Evolutionary conservation across 2,113 vertebrate genomes (phyloP).

Genomic region (Melanerpes formicivorus): DNA sequence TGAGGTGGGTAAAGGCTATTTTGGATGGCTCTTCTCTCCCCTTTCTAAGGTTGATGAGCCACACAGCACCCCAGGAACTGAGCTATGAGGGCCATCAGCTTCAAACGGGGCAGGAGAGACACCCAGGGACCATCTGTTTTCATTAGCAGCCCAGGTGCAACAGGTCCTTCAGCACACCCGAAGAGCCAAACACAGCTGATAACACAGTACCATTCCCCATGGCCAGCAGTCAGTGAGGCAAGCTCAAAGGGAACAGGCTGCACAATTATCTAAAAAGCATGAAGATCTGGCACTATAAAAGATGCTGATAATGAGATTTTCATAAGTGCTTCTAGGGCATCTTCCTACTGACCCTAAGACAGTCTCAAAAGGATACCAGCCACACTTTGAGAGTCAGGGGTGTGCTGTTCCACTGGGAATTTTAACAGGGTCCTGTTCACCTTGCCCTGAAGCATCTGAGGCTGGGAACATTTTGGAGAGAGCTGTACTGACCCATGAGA

Average conservation of each 20-base stretch:
- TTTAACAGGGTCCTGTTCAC: background rate
- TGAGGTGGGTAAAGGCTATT: background rate
- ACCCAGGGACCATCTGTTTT: background rate
- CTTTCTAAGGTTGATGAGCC: background rate
- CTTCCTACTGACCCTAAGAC: background rate
- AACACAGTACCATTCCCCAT: rapidly evolving
- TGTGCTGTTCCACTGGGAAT: background rate
- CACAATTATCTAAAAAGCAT: background rate
- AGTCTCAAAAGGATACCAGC: background rate
- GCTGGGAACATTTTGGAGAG: background rate
- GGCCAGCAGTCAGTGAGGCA: background rate
- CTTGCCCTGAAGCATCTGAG: background rate
- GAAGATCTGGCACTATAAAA: background rate
- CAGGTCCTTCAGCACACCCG: background rate
- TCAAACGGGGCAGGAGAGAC: background rate
- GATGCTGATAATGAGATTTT: background rate
- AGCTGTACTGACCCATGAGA: background rate
- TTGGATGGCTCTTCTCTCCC: background rate
- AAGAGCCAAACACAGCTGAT: background rate
- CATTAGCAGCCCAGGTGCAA: background rate
- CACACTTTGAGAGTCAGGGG: background rate
- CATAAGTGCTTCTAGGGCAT: background rate
- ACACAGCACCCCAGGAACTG: rapidly evolving
- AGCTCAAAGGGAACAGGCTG: background rate
- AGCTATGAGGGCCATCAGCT: background rate